These are phyloP conservation scores for Sceloporus tristichus DNA, from an alignment of 2,113 vertebrate genomes.

Conservation along the genomic window DNA sequence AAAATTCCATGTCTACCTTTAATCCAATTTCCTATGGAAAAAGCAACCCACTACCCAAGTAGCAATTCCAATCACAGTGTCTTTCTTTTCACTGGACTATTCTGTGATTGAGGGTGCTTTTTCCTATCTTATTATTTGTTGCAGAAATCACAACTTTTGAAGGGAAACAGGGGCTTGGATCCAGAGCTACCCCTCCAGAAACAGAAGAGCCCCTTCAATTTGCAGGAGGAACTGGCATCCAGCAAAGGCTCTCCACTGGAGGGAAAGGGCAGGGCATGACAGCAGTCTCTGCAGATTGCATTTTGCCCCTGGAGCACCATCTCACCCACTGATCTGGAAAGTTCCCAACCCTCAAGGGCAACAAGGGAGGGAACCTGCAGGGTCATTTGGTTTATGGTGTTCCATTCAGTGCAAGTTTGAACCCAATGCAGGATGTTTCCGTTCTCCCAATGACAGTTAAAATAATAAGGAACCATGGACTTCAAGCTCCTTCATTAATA, in stretches of 20 bases:
- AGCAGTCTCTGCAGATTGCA: too few species aligned
- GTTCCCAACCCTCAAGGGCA: neutral
- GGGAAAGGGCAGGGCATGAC: neutral
- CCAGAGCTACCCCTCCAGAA: neutral
- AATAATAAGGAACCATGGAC: slow-evolving; percentile 62
- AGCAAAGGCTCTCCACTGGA: neutral
- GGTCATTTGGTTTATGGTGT: neutral
- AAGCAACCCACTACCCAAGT: neutral
- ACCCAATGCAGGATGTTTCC: slow-evolving; percentile 32
- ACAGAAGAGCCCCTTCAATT: neutral
- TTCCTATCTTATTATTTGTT: slow-evolving; percentile 10
- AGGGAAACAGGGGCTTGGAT: slow-evolving; percentile 20
- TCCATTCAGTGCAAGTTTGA: neutral
- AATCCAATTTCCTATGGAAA: slow-evolving; percentile 28
- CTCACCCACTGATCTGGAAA: neutral
- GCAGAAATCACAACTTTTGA: slow-evolving; percentile 25
- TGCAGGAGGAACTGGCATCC: neutral
- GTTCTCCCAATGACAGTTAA: slow-evolving; percentile 68
- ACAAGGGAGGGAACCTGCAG: neutral
- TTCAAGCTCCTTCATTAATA: slow-evolving; percentile 21
- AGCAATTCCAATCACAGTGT: neutral
- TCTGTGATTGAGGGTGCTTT: slow-evolving; percentile 26
- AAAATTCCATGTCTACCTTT: slow-evolving; percentile 53
- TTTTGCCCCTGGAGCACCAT: neutral
- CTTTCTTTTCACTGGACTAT: slow-evolving; percentile 31